These are phyloP conservation scores for Synergus itoensis DNA, from an alignment of 2,888 invertebrate genomes.

Conservation along the genomic window DNA sequence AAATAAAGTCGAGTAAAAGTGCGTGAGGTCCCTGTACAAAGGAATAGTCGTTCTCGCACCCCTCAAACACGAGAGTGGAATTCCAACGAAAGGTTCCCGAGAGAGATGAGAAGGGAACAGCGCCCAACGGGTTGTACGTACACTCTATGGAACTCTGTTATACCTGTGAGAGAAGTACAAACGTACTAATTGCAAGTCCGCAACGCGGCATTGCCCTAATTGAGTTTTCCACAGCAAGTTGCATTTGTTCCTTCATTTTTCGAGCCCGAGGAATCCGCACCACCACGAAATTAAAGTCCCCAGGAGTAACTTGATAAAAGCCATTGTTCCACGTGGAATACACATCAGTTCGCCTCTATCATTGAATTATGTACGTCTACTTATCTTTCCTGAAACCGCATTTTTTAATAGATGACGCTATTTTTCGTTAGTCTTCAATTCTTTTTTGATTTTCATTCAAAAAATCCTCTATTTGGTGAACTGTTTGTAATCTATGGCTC, in stretches of 20 bases:
- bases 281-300: constrained; percentile 29
- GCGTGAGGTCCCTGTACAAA: constrained; percentile 38
- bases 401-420: too few species aligned
- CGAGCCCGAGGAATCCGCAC: constrained; percentile 5
- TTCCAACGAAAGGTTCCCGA: constrained; percentile 39
- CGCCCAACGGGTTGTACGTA: constrained; percentile 23
- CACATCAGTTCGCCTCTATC: neutral
- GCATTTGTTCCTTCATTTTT: constrained; percentile 50
- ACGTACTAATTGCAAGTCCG: constrained; percentile 54
- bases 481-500: too few species aligned
- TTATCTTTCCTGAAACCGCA: neutral
- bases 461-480: too few species aligned
- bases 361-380: neutral
- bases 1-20: neutral
- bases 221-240: constrained; percentile 50
- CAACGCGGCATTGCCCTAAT: constrained; percentile 50
- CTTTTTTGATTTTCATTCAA: too few species aligned
- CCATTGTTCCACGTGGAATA: constrained; percentile 26
- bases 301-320: constrained; percentile 28
- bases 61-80: constrained; percentile 34
- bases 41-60: constrained; percentile 24
- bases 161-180: constrained; percentile 45
- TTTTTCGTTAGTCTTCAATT: too few species aligned
- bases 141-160: constrained; percentile 26
- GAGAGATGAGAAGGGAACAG: constrained; percentile 34